A percentile compares a stretch with the other conserved stretches of the same genome.
Conservation (phyloP, 2,888 invertebrate genomes). For the Hypselothyrea guttata region DNA sequence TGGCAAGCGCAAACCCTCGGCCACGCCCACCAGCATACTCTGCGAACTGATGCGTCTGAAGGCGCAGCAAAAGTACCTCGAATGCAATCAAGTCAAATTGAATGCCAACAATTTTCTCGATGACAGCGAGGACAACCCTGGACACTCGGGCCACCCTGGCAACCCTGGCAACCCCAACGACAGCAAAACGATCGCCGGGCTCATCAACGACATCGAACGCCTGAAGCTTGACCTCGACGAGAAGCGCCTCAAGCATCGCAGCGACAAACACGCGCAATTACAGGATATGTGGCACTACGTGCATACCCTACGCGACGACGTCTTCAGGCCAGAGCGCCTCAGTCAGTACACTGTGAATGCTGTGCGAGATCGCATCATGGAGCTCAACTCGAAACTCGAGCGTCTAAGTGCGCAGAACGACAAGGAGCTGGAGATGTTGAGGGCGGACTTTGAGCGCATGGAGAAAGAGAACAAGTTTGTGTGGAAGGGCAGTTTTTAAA, state of each 20-base stretch:
- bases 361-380: conserved; percentile 77
- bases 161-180: conserved; percentile 36
- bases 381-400: conserved; percentile 70
- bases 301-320: conserved; percentile 73
- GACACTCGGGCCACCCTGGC: too few relatives aligned
- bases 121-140: conserved; percentile 29
- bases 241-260: conserved; percentile 60
- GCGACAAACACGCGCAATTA: conserved; percentile 62
- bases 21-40: conserved; percentile 73
- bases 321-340: conserved; percentile 70
- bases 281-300: conserved; percentile 78
- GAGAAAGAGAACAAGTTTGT: conserved; percentile 64
- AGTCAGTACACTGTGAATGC: conserved; percentile 64
- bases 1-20: conserved; percentile 20
- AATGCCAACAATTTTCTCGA: conserved; percentile 73
- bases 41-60: conserved; percentile 81
- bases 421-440: conserved; percentile 58
- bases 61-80: conserved; percentile 82
- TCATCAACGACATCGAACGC: conserved; percentile 77
- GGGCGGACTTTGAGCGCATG: conserved; percentile 52
- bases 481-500: too few relatives aligned
- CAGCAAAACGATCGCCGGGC: conserved; percentile 28
- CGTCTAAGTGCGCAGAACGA: conserved; percentile 69
- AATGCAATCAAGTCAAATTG: conserved; percentile 80
- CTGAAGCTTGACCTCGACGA: conserved; percentile 64